Percentiles rank a stretch among this genome's conserved stretches.
Evolutionary conservation across 2,113 vertebrate species (phyloP).

Genomic region (Tychaedon coryphoeus): DNA sequence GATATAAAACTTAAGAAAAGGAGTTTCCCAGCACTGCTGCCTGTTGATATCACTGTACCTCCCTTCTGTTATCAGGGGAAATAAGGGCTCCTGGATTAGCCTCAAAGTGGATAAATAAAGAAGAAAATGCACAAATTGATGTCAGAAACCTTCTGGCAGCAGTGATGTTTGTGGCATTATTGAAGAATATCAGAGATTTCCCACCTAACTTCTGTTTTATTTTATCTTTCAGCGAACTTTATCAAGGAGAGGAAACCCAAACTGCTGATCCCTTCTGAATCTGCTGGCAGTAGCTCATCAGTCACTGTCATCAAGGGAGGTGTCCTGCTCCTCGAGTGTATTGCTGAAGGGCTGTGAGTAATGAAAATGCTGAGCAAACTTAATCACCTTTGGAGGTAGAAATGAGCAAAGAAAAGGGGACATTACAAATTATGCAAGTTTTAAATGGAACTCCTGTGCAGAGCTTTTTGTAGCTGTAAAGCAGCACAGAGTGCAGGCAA

Average conservation of each 20-base stretch:
- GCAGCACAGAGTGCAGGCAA: neutral
- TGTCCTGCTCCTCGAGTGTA: constrained; percentile 87
- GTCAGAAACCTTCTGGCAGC: neutral
- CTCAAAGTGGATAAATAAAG: neutral
- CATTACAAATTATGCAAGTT: neutral
- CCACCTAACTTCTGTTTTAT: neutral
- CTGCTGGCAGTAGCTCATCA: constrained; percentile 70
- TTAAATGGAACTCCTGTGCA: neutral
- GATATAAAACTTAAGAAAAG: neutral
- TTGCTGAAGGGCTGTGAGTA: constrained; percentile 95
- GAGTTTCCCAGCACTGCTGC: neutral
- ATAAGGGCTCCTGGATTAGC: neutral
- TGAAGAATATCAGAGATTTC: neutral
- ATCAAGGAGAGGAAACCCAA: constrained; percentile 85
- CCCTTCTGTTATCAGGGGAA: neutral
- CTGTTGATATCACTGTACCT: neutral
- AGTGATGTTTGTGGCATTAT: neutral
- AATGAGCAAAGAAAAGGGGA: neutral
- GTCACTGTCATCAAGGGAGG: constrained; percentile 83
- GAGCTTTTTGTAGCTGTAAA: neutral
- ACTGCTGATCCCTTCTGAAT: constrained; percentile 81
- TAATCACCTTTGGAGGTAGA: neutral
- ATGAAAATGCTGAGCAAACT: neutral
- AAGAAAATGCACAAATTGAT: rapidly evolving
- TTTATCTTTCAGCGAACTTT: constrained; percentile 79